Evolutionary conservation across 1,140 invertebrate species (phyloP).

Genomic region (Tetragnatha versicolor): DNA sequence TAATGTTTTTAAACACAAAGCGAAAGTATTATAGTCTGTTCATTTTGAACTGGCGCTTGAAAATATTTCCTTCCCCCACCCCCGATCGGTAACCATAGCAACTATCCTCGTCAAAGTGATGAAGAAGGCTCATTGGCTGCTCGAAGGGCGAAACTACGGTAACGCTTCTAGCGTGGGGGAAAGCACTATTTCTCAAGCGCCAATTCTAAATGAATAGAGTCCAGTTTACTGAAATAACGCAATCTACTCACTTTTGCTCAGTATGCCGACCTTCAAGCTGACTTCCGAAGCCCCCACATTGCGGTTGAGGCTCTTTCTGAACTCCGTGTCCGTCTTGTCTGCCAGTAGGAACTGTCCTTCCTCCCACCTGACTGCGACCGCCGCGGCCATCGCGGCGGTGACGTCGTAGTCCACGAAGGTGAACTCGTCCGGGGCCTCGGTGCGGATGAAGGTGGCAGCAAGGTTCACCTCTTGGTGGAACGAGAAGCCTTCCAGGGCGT

Average conservation of each 20-base stretch:
- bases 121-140: too few species aligned
- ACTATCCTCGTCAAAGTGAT: too few species aligned
- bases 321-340: not conserved
- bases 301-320: not conserved
- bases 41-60: too few species aligned
- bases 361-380: not conserved
- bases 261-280: not conserved
- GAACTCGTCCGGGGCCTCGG: not conserved
- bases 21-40: too few species aligned
- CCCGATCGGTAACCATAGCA: too few species aligned
- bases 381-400: not conserved
- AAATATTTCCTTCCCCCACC: too few species aligned
- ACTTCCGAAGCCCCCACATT: not conserved
- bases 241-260: constrained; percentile 12
- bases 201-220: too few species aligned
- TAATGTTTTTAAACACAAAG: too few species aligned
- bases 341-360: not conserved
- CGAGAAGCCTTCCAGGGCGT: constrained; percentile 17
- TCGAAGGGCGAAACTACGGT: too few species aligned
- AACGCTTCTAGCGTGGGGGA: too few species aligned
- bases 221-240: too few species aligned
- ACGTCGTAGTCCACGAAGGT: not conserved
- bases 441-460: constrained; percentile 5
- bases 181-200: too few species aligned
- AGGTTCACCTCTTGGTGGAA: not conserved